Conservation (phyloP, 2,797 vertebrate species). For the Onychomys torridus region DNA sequence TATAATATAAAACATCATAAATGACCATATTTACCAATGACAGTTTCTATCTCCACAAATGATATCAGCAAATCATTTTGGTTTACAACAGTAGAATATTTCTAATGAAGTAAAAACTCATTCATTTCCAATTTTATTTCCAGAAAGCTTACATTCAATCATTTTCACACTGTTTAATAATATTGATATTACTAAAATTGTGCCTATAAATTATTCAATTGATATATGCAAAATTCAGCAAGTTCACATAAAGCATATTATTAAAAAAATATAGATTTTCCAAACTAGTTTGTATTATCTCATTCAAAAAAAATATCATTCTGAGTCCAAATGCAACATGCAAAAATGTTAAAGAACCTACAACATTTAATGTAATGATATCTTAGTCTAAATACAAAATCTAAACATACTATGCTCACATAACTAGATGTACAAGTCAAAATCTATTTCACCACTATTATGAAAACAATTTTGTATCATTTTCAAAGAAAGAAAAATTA, state of each 20-base stretch:
- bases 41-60: slow-evolving; percentile 26
- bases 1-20: background rate
- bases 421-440: background rate
- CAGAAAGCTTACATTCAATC: slow-evolving; percentile 50
- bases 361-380: background rate
- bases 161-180: background rate
- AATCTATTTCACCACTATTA: background rate
- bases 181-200: slow-evolving; percentile 27
- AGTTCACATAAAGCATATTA: slow-evolving; percentile 35
- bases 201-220: background rate
- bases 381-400: background rate
- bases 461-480: slow-evolving; percentile 29
- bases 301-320: background rate
- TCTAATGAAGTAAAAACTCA: slow-evolving; percentile 47
- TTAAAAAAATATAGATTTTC: slow-evolving; percentile 28
- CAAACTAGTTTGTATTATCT: background rate
- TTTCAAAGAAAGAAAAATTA: background rate
- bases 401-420: background rate
- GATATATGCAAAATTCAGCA: slow-evolving; percentile 54
- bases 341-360: background rate
- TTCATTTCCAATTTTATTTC: slow-evolving; percentile 41
- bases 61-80: slow-evolving; percentile 39
- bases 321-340: background rate
- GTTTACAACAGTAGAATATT: slow-evolving; percentile 28
- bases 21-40: slow-evolving; percentile 43